A percentile compares a stretch with the other conserved stretches of the same genome.
Evolutionary conservation across 2,113 vertebrate genomes (phyloP).

Genomic region (Oceanodroma tethys): DNA sequence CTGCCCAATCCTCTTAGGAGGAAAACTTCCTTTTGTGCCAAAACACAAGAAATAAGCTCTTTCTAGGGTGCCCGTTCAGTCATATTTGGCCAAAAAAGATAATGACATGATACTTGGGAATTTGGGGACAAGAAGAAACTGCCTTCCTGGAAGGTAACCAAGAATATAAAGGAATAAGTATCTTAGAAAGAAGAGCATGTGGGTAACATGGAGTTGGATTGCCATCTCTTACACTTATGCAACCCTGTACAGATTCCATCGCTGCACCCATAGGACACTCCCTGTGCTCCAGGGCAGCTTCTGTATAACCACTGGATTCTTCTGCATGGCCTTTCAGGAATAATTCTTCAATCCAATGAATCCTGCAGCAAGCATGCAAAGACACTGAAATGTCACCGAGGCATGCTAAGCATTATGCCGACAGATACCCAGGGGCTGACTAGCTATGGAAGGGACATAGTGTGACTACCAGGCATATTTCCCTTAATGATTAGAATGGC

Average conservation of each 20-base stretch:
- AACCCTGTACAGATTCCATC: neutral
- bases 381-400: neutral
- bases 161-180: neutral
- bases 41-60: neutral
- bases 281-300: slow-evolving; percentile 22
- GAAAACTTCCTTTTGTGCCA: neutral
- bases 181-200: neutral
- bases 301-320: neutral
- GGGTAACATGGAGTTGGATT: no score
- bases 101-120: neutral
- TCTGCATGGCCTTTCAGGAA: neutral
- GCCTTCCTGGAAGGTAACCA: neutral
- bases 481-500: neutral
- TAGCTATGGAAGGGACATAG: no score
- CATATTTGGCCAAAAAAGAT: neutral
- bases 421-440: neutral
- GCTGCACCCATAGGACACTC: neutral
- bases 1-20: neutral
- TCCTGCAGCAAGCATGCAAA: neutral
- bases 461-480: neutral
- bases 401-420: no score
- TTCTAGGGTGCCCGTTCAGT: neutral
- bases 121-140: neutral
- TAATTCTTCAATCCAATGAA: neutral
- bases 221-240: neutral